These are phyloP conservation scores for Schizaphis graminum DNA, from an alignment of 2,888 invertebrate species.

Conservation along the genomic window DNA sequence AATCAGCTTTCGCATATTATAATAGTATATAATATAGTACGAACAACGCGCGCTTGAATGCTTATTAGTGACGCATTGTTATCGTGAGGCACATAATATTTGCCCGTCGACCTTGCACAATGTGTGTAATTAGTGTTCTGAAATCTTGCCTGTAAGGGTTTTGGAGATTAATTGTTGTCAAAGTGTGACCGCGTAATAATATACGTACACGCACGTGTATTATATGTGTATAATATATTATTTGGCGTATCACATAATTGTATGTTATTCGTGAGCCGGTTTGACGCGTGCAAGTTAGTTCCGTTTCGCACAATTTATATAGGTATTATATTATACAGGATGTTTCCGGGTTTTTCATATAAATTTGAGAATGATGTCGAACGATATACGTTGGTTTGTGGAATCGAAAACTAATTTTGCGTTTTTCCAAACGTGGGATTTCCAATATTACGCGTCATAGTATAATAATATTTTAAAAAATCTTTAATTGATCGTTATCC, in stretches of 20 bases:
- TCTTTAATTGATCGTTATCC: background rate
- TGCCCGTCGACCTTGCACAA: constrained; percentile 10
- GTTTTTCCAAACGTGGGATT: background rate
- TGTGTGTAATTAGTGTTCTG: constrained; percentile 34
- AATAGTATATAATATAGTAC: background rate
- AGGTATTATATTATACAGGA: background rate
- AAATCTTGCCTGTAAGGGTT: constrained; percentile 41
- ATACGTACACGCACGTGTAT: background rate
- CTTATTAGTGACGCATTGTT: constrained; percentile 54
- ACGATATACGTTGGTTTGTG: background rate
- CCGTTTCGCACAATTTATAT: background rate
- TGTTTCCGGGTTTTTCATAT: background rate
- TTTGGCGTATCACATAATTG: background rate
- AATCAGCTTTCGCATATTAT: background rate
- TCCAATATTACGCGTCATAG: background rate
- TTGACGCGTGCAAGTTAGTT: background rate
- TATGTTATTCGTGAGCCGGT: background rate
- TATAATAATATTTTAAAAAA: too few relatives aligned
- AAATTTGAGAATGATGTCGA: background rate
- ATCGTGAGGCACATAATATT: constrained; percentile 23
- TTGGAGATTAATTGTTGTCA: constrained; percentile 44
- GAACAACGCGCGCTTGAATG: background rate
- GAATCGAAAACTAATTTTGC: background rate
- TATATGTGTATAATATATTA: background rate
- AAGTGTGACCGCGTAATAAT: background rate